These are phyloP conservation scores for Echinops telfairi DNA, from an alignment of 2,113 vertebrate genomes.

Conservation along the genomic window DNA sequence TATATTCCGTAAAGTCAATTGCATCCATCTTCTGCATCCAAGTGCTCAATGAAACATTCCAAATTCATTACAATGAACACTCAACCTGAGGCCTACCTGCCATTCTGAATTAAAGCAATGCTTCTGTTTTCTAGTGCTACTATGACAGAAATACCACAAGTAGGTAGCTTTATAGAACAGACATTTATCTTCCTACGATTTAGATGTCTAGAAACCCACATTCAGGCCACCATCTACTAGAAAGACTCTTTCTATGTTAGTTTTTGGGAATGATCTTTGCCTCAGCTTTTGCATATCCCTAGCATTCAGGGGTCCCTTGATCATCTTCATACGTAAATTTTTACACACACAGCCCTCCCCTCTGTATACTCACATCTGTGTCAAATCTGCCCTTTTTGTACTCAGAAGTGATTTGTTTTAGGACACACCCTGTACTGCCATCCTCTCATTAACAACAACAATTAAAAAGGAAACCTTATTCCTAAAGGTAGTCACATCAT, in stretches of 20 bases:
- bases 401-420: neutral
- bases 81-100: too few relatives aligned
- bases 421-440: neutral
- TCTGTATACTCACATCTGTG: neutral
- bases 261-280: neutral
- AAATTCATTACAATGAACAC: too few relatives aligned
- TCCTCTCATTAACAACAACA: neutral
- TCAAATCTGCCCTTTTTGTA: neutral
- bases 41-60: too few relatives aligned
- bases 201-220: neutral
- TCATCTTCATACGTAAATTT: neutral
- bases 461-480: neutral
- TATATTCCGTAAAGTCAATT: too few relatives aligned
- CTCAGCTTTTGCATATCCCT: neutral
- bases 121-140: too few relatives aligned
- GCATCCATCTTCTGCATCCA: too few relatives aligned
- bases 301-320: neutral
- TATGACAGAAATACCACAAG: too few relatives aligned
- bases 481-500: neutral
- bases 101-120: too few relatives aligned
- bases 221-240: neutral
- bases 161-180: too few relatives aligned
- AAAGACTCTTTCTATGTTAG: neutral
- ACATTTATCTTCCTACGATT: neutral
- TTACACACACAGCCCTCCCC: neutral